Conservation (phyloP, 2,888 invertebrate genomes). For the Zele albiditarsus region DNA sequence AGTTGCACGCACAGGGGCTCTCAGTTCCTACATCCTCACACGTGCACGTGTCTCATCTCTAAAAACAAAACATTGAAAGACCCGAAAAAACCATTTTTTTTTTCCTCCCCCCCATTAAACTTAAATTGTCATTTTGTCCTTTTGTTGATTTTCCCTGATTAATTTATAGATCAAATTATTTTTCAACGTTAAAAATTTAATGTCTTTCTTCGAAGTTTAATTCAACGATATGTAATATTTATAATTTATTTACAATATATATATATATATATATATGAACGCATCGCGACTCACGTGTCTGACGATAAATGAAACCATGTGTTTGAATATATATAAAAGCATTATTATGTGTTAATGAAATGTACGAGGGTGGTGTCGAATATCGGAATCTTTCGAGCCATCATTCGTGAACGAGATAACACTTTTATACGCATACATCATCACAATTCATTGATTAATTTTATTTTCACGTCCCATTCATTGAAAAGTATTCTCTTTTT, state of each 20-base stretch:
- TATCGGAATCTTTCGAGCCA: constrained; percentile 51
- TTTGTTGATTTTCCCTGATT: too few relatives aligned
- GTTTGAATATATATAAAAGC: constrained; percentile 20
- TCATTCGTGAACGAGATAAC: constrained; percentile 50
- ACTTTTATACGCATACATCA: background rate
- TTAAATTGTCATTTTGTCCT: too few relatives aligned
- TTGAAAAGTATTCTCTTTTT: background rate
- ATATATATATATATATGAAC: background rate
- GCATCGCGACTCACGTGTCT: constrained; percentile 8
- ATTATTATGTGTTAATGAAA: background rate
- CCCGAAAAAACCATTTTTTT: background rate
- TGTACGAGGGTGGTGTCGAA: constrained; percentile 46
- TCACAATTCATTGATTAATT: constrained; percentile 8
- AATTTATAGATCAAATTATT: too few relatives aligned
- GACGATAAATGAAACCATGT: constrained; percentile 37
- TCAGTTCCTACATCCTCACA: constrained; percentile 54
- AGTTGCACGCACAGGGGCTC: constrained; percentile 68
- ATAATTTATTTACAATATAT: background rate
- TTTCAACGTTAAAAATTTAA: background rate
- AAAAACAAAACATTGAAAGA: background rate
- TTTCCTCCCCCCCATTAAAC: background rate
- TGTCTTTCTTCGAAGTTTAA: background rate
- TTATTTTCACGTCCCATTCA: background rate
- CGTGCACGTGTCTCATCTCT: constrained; percentile 38
- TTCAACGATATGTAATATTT: background rate